phyloP scores from a whole-genome alignment of 2,888 invertebrate genomes.

The Cacoxenus indagator region DNA sequence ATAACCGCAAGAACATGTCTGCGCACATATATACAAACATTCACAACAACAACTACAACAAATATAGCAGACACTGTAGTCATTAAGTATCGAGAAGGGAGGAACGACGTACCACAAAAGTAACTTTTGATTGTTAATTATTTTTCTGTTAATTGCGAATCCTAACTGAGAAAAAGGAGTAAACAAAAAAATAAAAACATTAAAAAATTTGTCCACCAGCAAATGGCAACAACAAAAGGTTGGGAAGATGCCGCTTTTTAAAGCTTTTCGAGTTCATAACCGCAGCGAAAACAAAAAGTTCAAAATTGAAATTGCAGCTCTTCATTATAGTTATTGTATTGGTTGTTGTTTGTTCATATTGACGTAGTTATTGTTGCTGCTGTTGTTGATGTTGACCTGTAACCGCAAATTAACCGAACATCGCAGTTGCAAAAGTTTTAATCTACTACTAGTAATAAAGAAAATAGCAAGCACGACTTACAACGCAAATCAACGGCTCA shows the following conservation, averaged over 20 bases:
- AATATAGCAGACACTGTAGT: not conserved
- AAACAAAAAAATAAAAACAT: conserved; percentile 4
- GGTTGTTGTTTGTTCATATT: too few species aligned
- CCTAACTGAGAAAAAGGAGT: conserved; percentile 15
- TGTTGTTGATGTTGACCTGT: conserved; percentile 37
- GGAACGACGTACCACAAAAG: not conserved
- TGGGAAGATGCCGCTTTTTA: conserved; percentile 59
- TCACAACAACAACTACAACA: not conserved
- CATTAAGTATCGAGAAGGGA: too few species aligned
- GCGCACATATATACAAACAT: too few species aligned
- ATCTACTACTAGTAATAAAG: conserved; percentile 25
- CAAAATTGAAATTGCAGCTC: not conserved
- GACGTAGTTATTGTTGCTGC: not conserved
- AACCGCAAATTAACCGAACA: conserved; percentile 61
- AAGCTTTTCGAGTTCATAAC: conserved; percentile 14
- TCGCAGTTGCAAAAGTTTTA: conserved; percentile 43
- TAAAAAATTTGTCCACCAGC: not conserved
- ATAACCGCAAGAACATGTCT: too few species aligned
- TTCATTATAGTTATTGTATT: conserved; percentile 4
- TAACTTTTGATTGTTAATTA: conserved; percentile 39
- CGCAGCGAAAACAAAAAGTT: not conserved
- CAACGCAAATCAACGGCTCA: not conserved
- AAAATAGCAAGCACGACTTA: not conserved
- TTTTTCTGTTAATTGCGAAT: conserved; percentile 47
- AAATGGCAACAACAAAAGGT: conserved; percentile 51